Conservation (phyloP, 2,888 invertebrate genomes). For the Perdita meconis region DNA sequence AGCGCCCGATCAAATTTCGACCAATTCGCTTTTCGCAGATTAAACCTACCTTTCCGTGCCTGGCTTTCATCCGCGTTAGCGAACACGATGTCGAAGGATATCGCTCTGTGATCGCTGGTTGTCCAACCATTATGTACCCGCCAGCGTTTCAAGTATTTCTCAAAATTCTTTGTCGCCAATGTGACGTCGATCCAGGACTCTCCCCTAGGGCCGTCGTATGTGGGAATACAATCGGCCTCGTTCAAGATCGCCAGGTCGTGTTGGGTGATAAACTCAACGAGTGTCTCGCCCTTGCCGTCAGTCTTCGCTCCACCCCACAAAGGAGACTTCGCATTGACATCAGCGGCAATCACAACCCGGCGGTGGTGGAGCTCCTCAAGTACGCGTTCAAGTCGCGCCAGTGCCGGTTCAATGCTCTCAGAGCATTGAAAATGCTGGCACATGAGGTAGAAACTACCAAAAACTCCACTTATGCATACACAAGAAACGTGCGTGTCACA, state of each 20-base stretch:
- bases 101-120: conserved; percentile 15
- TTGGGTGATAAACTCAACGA: background rate
- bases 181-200: conserved; percentile 2
- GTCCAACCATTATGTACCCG: background rate
- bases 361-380: background rate
- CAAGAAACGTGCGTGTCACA: background rate
- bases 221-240: background rate
- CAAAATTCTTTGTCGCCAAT: background rate
- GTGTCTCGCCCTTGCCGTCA: background rate
- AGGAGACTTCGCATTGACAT: background rate
- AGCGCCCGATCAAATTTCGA: too few species aligned
- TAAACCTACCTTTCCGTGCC: too few species aligned
- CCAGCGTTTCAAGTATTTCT: background rate
- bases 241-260: background rate
- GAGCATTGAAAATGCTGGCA: background rate
- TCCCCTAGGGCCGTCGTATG: background rate
- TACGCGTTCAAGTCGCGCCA: background rate
- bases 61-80: too few species aligned
- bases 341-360: background rate
- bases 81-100: too few species aligned
- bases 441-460: background rate
- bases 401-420: background rate
- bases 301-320: background rate
- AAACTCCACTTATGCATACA: background rate
- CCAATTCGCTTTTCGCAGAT: too few species aligned